Conservation (phyloP, 2,113 vertebrate genomes). For the Chaetodon auriga region DNA sequence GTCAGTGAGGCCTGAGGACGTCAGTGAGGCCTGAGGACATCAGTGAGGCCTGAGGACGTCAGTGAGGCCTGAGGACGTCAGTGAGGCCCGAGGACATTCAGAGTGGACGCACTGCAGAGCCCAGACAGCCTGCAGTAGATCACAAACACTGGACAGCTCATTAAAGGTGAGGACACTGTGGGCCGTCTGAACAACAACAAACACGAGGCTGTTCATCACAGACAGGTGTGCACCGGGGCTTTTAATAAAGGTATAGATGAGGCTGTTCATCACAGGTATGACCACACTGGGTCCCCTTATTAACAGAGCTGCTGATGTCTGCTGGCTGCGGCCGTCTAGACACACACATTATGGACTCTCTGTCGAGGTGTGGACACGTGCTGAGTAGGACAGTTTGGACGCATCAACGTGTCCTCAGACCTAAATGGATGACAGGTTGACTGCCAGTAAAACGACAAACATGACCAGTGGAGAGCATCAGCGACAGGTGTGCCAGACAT, state of each 20-base stretch:
- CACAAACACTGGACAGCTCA: constrained; percentile 2
- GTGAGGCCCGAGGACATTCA: no score
- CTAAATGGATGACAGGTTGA: no score
- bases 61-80: no score
- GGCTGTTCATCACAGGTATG: constrained; percentile 49
- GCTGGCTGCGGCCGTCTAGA: constrained; percentile 19
- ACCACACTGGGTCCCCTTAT: constrained; percentile 36
- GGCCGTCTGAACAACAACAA: constrained; percentile 41
- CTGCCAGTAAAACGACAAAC: no score
- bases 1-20: no score
- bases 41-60: no score
- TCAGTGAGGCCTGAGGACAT: no score
- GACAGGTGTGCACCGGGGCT: constrained; percentile 18
- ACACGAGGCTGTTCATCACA: constrained; percentile 43
- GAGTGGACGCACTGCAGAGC: neutral
- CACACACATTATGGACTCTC: neutral
- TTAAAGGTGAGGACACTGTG: constrained; percentile 34
- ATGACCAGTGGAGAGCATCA: no score
- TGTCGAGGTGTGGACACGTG: constrained; percentile 1
- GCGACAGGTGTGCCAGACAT: no score
- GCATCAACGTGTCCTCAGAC: no score
- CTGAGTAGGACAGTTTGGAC: neutral
- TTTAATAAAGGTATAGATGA: constrained; percentile 61
- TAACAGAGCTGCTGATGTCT: constrained; percentile 39
- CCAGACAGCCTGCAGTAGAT: neutral